Conservation (phyloP, 2,797 vertebrate species). For the Anniella stebbinsi region DNA sequence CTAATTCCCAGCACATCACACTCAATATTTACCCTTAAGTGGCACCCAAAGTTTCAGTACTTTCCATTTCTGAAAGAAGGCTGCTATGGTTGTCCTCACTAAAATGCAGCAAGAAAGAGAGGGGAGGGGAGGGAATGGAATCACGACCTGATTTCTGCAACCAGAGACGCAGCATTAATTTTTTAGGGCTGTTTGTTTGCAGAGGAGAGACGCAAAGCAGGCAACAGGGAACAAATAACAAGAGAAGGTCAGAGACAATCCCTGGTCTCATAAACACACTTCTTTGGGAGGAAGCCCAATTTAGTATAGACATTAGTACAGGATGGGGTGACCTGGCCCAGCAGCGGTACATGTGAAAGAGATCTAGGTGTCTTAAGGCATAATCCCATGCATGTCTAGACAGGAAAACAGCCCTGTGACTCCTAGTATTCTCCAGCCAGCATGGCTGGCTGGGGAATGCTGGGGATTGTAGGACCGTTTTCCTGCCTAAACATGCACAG, state of each 20-base stretch:
- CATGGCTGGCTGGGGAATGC: no score
- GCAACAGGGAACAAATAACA: background rate
- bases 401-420: no score
- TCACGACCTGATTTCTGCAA: background rate
- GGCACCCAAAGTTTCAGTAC: conserved; percentile 48
- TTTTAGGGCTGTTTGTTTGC: background rate
- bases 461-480: no score
- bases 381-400: no score
- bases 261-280: background rate
- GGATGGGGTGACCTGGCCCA: no score
- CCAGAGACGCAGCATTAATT: background rate
- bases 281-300: no score
- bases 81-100: conserved; percentile 48
- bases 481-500: no score
- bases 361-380: no score
- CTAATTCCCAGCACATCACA: conserved; percentile 66
- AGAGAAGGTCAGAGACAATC: background rate
- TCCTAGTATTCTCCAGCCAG: no score
- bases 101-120: conserved; percentile 40
- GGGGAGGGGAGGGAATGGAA: background rate
- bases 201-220: background rate
- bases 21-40: conserved; percentile 69
- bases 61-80: conserved; percentile 58
- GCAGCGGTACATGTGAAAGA: no score
- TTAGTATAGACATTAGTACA: no score